These are phyloP conservation scores for Stegodyphus dumicola DNA, from an alignment of 1,140 invertebrate species.

Conservation along the genomic window DNA sequence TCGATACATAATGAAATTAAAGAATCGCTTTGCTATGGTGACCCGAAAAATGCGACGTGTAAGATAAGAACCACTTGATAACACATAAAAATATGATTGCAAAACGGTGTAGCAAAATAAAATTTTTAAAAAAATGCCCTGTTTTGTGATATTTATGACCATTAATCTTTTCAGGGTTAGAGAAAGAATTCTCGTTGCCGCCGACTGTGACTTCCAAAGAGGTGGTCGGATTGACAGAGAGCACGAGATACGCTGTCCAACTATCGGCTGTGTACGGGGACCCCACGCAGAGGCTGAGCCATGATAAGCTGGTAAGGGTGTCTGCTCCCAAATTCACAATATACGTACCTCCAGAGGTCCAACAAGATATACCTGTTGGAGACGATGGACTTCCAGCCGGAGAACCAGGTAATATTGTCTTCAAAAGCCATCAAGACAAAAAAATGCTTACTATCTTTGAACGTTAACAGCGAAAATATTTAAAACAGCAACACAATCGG, in stretches of 20 bases:
- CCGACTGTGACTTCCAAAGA: conserved; percentile 26
- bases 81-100: neutral
- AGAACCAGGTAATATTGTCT: conserved; percentile 28
- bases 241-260: conserved; percentile 47
- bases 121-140: too few relatives aligned
- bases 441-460: too few relatives aligned
- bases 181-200: conserved; percentile 39
- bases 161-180: conserved; percentile 24
- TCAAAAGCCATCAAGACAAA: neutral
- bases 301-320: conserved; percentile 35
- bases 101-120: neutral
- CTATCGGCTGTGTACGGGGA: conserved; percentile 53
- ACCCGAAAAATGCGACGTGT: neutral
- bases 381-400: conserved; percentile 35
- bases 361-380: conserved; percentile 42
- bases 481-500: too few relatives aligned
- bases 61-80: neutral
- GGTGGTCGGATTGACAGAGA: conserved; percentile 17
- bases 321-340: conserved; percentile 54
- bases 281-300: conserved; percentile 1
- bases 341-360: conserved; percentile 5
- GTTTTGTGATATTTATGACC: neutral
- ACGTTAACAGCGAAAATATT: too few relatives aligned
- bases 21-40: too few relatives aligned
- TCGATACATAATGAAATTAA: too few relatives aligned